Evolutionary conservation across 2,888 invertebrate genomes (phyloP).

Genomic region (Elysia crispata): DNA sequence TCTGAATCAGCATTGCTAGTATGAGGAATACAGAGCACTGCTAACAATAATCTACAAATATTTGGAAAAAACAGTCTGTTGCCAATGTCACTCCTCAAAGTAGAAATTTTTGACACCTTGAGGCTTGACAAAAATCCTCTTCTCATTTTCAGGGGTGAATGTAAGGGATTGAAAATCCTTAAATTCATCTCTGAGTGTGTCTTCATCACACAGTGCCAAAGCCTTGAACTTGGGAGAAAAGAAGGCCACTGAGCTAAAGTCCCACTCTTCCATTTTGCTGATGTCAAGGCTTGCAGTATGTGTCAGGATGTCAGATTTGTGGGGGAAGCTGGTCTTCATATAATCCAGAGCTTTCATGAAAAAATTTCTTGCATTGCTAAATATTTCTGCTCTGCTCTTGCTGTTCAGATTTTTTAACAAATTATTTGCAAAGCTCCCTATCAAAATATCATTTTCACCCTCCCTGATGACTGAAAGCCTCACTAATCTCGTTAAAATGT

Average conservation of each 20-base stretch:
- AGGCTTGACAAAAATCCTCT: too few species aligned
- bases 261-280: background rate
- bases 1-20: background rate
- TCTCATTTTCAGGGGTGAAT: background rate
- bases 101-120: background rate
- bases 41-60: background rate
- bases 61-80: background rate
- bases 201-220: background rate
- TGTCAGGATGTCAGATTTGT: background rate
- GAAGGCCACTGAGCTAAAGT: background rate
- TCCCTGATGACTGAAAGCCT: background rate
- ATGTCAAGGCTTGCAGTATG: background rate
- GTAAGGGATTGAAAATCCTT: background rate
- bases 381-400: too few species aligned
- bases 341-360: background rate
- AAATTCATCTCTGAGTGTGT: background rate
- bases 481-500: background rate
- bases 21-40: background rate
- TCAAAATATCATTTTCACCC: background rate
- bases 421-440: too few species aligned
- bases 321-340: background rate
- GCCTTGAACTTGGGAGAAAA: background rate
- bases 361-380: too few species aligned
- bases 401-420: too few species aligned
- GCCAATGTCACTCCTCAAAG: background rate